Conservation (phyloP, 1,140 invertebrate genomes). For the Lanistes nyassanus region DNA sequence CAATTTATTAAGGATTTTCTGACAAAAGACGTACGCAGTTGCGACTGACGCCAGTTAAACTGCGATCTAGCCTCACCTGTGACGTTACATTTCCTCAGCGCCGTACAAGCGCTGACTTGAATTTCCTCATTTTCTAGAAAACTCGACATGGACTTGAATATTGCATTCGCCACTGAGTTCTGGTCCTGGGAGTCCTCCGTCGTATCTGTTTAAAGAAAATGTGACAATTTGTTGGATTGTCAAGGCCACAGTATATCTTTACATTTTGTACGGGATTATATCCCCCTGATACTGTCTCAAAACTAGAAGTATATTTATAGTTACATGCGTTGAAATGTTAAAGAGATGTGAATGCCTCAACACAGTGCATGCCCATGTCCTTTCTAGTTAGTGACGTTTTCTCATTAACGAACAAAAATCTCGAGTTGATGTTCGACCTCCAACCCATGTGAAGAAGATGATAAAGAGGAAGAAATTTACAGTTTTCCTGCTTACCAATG, state of each 20-base stretch:
- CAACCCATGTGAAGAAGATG: neutral
- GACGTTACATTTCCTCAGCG: conserved; percentile 8
- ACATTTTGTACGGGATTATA: no score
- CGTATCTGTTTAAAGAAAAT: neutral
- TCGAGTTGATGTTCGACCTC: neutral
- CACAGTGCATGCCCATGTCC: neutral
- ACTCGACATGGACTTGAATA: conserved; percentile 16
- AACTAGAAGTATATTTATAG: neutral
- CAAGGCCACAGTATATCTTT: no score
- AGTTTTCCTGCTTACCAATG: neutral
- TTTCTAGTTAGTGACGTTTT: no score
- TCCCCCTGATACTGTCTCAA: no score
- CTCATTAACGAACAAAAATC: neutral
- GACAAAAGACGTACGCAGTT: neutral
- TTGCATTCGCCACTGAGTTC: neutral
- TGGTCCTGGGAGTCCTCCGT: neutral
- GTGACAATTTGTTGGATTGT: no score
- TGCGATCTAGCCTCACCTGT: conserved; percentile 1
- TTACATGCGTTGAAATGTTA: neutral
- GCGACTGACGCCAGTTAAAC: neutral
- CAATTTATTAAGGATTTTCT: neutral
- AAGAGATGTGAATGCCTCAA: neutral
- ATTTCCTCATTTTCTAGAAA: conserved; percentile 26
- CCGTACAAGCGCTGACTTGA: conserved; percentile 22
- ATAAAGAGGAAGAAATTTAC: neutral